Conservation (phyloP, 2,797 vertebrate genomes). For the Podargus strigoides region DNA sequence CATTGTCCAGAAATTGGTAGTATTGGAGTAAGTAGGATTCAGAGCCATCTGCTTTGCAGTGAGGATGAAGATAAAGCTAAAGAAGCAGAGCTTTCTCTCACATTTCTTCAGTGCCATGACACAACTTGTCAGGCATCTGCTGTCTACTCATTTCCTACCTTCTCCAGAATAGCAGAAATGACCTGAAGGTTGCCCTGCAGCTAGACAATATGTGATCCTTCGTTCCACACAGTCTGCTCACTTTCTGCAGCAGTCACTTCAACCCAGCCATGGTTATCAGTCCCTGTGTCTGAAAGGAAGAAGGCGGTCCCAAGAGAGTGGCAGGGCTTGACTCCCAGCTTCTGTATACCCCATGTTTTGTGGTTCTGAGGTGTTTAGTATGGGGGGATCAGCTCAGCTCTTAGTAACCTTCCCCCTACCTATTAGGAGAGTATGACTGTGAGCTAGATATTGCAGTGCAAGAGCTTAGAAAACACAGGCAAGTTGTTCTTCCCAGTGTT, state of each 20-base stretch:
- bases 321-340: neutral
- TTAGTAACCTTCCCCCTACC: neutral
- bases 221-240: rapidly evolving
- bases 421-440: neutral
- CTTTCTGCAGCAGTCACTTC: neutral
- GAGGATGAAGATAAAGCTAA: neutral
- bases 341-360: neutral
- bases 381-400: neutral
- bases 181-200: neutral
- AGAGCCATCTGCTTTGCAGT: neutral
- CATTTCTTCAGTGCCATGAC: neutral
- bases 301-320: neutral
- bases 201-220: neutral
- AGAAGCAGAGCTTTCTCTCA: neutral
- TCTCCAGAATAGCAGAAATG: rapidly evolving
- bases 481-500: neutral
- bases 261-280: neutral
- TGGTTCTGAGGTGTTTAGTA: neutral
- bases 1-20: neutral
- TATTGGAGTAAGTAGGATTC: neutral
- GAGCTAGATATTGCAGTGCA: neutral
- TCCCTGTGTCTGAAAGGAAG: neutral
- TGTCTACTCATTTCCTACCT: neutral
- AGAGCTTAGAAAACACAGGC: neutral
- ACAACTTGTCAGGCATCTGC: neutral